A percentile compares a stretch with the other conserved stretches of the same genome.
phyloP scores from a whole-genome alignment of 1,140 invertebrate genomes.

The Sycobia sp. region DNA sequence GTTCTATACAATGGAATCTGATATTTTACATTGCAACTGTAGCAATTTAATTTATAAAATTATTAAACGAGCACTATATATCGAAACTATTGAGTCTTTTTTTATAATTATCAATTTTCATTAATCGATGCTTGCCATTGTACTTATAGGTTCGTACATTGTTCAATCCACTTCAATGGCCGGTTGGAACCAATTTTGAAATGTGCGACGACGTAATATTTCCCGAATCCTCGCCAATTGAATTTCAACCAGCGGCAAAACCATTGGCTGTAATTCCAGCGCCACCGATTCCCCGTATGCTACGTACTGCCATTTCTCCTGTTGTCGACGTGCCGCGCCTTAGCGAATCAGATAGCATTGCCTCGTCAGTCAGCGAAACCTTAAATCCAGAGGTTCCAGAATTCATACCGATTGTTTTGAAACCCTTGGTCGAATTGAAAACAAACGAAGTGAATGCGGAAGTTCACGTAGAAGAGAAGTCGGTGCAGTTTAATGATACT shows the following conservation, averaged over 20 bases:
- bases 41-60: conserved; percentile 35
- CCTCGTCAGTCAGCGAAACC: conserved; percentile 58
- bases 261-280: conserved; percentile 69
- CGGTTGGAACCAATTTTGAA: conserved; percentile 62
- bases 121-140: conserved; percentile 16
- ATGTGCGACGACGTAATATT: conserved; percentile 38
- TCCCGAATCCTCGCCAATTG: conserved; percentile 32
- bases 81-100: no score
- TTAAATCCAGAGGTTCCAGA: conserved; percentile 87
- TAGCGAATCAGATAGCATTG: conserved; percentile 43
- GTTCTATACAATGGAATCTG: conserved; percentile 51
- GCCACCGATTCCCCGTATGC: conserved; percentile 67
- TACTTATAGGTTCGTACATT: conserved; percentile 75
- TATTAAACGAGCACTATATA: neutral
- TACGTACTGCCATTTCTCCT: conserved; percentile 37
- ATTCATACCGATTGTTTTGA: conserved; percentile 70
- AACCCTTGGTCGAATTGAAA: no score
- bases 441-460: neutral
- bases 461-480: neutral
- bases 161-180: conserved; percentile 84
- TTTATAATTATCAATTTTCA: neutral
- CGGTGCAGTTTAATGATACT: no score
- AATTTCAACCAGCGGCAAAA: conserved; percentile 62
- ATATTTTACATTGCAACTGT: conserved; percentile 51
- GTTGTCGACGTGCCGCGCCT: conserved; percentile 34